Evolutionary conservation across 1,140 invertebrate species (phyloP), one percentile per base, ranked within the genome.

Genomic region (Aradophagus sp.): DNA sequence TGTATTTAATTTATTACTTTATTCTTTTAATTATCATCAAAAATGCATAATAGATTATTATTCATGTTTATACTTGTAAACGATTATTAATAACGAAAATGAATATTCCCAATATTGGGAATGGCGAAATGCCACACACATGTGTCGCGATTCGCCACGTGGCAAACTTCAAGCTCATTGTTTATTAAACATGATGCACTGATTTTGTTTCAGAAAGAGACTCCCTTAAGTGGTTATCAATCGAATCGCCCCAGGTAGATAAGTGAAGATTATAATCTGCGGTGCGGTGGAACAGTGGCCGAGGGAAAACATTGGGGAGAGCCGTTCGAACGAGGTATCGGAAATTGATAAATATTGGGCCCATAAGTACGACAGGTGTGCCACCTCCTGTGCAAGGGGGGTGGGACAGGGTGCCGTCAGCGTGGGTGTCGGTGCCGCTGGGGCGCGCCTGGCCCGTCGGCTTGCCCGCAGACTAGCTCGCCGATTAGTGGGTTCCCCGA

Each of bases 361-460:
- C 59, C 72, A 62, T 65, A 69, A 77, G 47, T 55, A 71, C 70
- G 73, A 53, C 61, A 75, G 72, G 72, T 79, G 80, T 81, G 71
- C 80, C 83, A 82, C 74, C 82, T 80, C 83, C 79, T 81, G 73
- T 76, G 42, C 58, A 73, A 73, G 77, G 82, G 83, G 82, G 80
- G 83, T 83, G 82, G 80, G 80, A 78, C 79, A 80, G 73, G 78
- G 80, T 74, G 76, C 68, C 73, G 75, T 80, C 83, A 84, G 83
- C 75, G 83, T 84, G 81, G 83, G 82, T 80, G 77, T 74, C 77
- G 80, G 81, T 74, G 80, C 76, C 73, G 77, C 74, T 68, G 80
- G 80, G 78, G 82, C 77, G 81, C 81, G 84, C 74, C 76, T 83
- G 77, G 83, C 81, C 81, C 83, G 83, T 77, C 79, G 83, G 77